Percentiles rank a stretch among this genome's conserved stretches.
Conservation (phyloP, 1,140 invertebrate species). For the Leptinotarsa undecemlineata region DNA sequence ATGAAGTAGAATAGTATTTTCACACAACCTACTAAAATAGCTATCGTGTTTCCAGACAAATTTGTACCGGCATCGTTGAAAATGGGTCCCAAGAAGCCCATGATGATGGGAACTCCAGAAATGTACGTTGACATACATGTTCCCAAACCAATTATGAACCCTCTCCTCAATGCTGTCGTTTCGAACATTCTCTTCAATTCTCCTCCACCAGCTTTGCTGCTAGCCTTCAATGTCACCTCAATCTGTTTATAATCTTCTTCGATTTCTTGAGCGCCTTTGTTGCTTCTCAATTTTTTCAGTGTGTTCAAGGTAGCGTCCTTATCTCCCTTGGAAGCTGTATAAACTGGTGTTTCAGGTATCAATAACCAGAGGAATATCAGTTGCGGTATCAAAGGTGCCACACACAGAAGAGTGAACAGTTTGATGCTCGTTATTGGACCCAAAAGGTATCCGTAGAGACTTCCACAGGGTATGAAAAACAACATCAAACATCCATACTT, state of each 20-base stretch:
- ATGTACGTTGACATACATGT: background rate
- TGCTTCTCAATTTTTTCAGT: constrained; percentile 12
- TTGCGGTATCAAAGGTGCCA: background rate
- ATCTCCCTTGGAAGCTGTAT: background rate
- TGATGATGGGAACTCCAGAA: constrained; percentile 3
- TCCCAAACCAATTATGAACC: background rate
- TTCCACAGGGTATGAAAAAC: constrained; percentile 55
- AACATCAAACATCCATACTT: constrained; percentile 64
- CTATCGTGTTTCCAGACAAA: constrained; percentile 3
- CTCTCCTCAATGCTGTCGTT: background rate
- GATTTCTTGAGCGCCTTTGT: background rate
- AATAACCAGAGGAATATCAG: background rate
- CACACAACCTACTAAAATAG: background rate
- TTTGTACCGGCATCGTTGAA: constrained; percentile 9
- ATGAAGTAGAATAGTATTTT: background rate
- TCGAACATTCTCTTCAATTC: background rate
- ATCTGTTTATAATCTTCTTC: background rate
- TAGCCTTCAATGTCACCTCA: background rate
- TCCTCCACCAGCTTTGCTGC: background rate
- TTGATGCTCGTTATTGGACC: constrained; percentile 56
- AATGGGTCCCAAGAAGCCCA: background rate
- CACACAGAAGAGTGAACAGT: background rate
- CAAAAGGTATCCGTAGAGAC: constrained; percentile 58
- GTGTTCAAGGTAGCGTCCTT: background rate
- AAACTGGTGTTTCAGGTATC: background rate